A percentile compares a stretch with the other conserved stretches of the same genome.
These are phyloP conservation scores for Eilema caniola DNA, from an alignment of 2,888 invertebrate species.

Conservation along the genomic window DNA sequence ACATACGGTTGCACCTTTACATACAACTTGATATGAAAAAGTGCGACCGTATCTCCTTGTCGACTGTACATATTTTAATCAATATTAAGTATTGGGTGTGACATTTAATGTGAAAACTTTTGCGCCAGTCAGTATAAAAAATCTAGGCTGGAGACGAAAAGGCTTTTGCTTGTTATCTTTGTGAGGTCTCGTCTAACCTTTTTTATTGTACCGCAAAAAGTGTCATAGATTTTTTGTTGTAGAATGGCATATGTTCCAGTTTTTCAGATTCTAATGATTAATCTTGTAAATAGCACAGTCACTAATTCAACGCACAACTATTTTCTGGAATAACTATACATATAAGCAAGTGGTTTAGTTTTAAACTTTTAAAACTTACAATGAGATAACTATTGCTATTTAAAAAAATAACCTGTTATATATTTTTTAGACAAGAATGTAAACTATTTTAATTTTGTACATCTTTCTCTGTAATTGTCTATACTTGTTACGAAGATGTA, in stretches of 20 bases:
- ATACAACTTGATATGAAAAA: too few relatives aligned
- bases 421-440: slow-evolving; percentile 26
- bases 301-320: slow-evolving; percentile 23
- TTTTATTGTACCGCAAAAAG: background rate
- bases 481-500: slow-evolving; percentile 41
- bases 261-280: background rate
- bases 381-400: slow-evolving; percentile 16
- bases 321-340: background rate
- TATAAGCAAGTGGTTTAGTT: background rate
- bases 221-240: background rate
- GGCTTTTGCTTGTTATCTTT: background rate
- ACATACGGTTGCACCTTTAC: too few relatives aligned
- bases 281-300: slow-evolving; percentile 3
- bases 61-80: too few relatives aligned
- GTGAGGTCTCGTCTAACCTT: too few relatives aligned
- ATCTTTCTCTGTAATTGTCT: slow-evolving; percentile 36
- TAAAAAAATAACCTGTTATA: slow-evolving; percentile 4
- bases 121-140: background rate
- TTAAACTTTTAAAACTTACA: background rate
- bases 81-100: too few relatives aligned
- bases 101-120: too few relatives aligned
- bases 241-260: slow-evolving; percentile 1
- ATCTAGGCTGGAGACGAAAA: slow-evolving; percentile 1
- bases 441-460: slow-evolving; percentile 32
- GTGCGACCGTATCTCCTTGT: too few relatives aligned